Conservation (phyloP, 2,113 vertebrate genomes). For the Zootoca vivipara region DNA sequence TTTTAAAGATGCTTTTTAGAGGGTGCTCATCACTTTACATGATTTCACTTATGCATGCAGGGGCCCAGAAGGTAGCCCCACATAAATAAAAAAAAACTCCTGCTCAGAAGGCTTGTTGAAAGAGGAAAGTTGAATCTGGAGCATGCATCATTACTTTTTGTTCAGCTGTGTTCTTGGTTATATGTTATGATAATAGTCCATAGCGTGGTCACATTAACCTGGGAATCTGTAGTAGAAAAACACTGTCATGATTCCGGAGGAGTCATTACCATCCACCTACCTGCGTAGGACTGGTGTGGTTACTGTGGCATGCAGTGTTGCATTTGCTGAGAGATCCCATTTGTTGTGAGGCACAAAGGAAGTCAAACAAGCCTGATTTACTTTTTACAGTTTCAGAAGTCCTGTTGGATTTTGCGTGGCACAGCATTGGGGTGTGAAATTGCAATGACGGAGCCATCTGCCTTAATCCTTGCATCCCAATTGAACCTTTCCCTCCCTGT, state of each 20-base stretch:
- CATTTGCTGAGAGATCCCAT: neutral
- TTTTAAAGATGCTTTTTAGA: no score
- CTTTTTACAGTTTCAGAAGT: neutral
- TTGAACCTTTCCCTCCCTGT: neutral
- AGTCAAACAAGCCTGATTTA: neutral
- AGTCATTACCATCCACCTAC: neutral
- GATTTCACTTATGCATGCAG: no score
- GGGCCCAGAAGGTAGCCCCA: no score
- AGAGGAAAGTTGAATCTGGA: no score
- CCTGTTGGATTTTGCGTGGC: neutral
- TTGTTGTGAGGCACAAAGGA: neutral
- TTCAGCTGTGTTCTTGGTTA: no score
- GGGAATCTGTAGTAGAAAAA: no score
- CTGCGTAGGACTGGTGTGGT: neutral
- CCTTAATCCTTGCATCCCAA: neutral
- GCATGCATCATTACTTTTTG: no score
- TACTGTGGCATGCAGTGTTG: neutral
- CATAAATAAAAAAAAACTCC: no score
- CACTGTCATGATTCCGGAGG: neutral
- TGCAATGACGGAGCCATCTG: constrained; percentile 15
- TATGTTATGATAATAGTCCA: no score
- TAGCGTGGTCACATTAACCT: no score
- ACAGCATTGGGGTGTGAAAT: constrained; percentile 9
- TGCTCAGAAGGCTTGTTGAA: no score
- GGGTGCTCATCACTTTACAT: no score